phyloP scores from a whole-genome alignment of 2,797 vertebrate genomes.

The Podarcis lilfordi region DNA sequence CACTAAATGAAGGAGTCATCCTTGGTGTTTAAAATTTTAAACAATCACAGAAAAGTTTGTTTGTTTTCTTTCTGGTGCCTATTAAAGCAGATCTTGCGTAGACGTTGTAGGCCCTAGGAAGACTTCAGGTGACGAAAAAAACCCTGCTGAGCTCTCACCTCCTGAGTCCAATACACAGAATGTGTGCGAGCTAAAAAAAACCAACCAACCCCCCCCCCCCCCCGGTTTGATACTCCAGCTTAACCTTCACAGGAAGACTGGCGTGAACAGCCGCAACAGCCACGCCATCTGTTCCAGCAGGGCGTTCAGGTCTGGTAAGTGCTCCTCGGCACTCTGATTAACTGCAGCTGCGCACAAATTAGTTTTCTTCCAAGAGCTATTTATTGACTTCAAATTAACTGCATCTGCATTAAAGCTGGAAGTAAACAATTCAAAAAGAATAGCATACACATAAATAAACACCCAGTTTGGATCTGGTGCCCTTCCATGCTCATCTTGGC shows the following conservation, averaged over 20 bases:
- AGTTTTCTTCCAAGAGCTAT: constrained; percentile 68
- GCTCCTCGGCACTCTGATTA: constrained; percentile 57
- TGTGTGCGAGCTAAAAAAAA: neutral
- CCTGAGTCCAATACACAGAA: constrained; percentile 10
- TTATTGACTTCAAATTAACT: constrained; percentile 68
- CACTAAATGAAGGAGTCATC: constrained; percentile 20
- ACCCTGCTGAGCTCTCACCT: constrained; percentile 43
- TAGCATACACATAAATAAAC: constrained; percentile 6
- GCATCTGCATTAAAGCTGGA: constrained; percentile 57
- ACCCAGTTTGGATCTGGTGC: constrained; percentile 16
- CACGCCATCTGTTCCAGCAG: constrained; percentile 58
- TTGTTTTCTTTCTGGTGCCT: neutral
- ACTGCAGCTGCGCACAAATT: constrained; percentile 69
- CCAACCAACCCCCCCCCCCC: neutral
- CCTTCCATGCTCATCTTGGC: constrained; percentile 6
- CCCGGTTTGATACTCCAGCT: constrained; percentile 47
- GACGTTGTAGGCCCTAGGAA: constrained; percentile 36
- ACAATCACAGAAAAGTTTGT: constrained; percentile 12
- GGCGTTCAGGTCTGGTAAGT: constrained; percentile 50
- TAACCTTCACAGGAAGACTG: constrained; percentile 47
- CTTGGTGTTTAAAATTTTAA: constrained; percentile 21
- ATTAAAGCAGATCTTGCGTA: constrained; percentile 30
- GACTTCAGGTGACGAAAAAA: constrained; percentile 45
- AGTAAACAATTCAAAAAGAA: constrained; percentile 59
- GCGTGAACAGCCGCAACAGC: neutral